Evolutionary conservation across 2,888 invertebrate genomes (phyloP), one percentile per base, ranked within the genome.

Genomic region (Clistopyga incitator): DNA sequence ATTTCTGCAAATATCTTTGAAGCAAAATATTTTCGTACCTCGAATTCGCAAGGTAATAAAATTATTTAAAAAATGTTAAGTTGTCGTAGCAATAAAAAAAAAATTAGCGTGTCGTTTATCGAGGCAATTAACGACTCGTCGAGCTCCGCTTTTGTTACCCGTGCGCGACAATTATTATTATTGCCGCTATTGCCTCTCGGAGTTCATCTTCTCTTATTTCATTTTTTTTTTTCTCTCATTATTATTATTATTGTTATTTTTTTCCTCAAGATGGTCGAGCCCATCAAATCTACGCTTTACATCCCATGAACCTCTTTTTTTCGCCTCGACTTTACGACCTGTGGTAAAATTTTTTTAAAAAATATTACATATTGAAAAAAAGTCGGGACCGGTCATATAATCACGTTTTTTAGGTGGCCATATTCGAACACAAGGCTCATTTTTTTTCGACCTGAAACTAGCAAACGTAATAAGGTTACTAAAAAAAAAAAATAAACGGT

Each of bases 21-120:
- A 45, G 15, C 10, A 71, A 61, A 61, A 23, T 6, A 52, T 64
- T 29, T 20, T 64, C 68, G 34, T 59, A 25, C 64, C 64, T 6
- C n/a, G 0, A 34, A 77, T 77, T 81, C 50, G 54, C 70, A 56
- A 50, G 47, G 81, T 45, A 76, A 77, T 81, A 81, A 76, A 81
- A 71, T 42, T 54, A 42, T 42, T 70, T 38, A 70, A 68, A 64
- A 56, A 20, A 18, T 6, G 23, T 45, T 47, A 13, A 15, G 15
- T 23, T 23, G 23, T 34, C n/a, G 15, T n/a, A 38, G 61, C 38
- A 61, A 61, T 61, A 61, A 61, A 61, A 61, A 61, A 0, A 18
- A 61, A 38, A 61, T 50, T 34, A 45, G n/a, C 59, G 42, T 64
- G 61, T 65, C 59, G 76, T 34, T 74, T 42, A 77, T 79, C 38